phyloP scores from a whole-genome alignment of 2,113 vertebrate genomes.

The Heteronetta atricapilla region DNA sequence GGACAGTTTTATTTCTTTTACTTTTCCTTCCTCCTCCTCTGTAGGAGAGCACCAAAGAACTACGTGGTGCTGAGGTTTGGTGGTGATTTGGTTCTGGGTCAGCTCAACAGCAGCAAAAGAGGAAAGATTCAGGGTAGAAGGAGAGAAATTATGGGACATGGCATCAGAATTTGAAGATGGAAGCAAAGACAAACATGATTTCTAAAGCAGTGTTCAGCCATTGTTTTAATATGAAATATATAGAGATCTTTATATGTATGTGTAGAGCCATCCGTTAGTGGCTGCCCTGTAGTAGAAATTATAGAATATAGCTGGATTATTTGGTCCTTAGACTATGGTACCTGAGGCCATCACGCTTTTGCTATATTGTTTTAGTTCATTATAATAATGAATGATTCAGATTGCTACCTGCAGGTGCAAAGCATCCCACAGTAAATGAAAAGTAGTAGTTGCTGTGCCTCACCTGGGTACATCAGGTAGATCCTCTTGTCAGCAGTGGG shows the following conservation, averaged over 20 bases:
- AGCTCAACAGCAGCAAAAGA: background rate
- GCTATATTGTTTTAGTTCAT: background rate
- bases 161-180: background rate
- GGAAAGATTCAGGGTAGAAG: background rate
- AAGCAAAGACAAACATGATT: background rate
- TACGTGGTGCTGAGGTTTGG: background rate
- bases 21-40: background rate
- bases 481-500: background rate
- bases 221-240: background rate
- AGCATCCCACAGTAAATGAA: background rate
- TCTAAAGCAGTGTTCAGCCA: background rate
- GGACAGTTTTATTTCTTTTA: slow-evolving; percentile 36
- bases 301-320: background rate
- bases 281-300: background rate
- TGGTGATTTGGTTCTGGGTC: background rate
- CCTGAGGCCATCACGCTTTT: background rate
- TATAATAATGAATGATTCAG: background rate
- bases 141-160: background rate
- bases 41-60: background rate
- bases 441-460: background rate
- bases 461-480: background rate
- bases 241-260: background rate
- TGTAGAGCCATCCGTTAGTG: background rate
- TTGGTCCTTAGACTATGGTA: background rate
- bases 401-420: background rate